Base-by-base conservation (phyloP, 2,888 invertebrate genomes). In the Drosophila neutralis region DNA sequence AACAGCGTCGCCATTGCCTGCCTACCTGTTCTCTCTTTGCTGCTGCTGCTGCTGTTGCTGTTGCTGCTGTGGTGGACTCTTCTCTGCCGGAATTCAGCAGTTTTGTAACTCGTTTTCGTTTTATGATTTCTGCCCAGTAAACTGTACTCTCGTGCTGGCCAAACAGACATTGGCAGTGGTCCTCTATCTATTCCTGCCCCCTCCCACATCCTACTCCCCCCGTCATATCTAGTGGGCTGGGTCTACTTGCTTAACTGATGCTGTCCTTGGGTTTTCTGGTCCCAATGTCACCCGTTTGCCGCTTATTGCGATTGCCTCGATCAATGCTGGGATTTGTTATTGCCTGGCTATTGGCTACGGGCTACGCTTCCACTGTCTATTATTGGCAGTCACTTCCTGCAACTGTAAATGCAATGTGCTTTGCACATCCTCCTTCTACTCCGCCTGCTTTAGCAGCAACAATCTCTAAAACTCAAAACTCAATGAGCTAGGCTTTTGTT, bases 61-160 rank as follows among this genome's bases (percentile, higher is more conserved):
- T 61, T 27, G n/a, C 24, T 45, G 18, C 54, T 36, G 13, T 45
- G 21, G 21, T 45, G 21, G 24, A 45, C 45, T 42, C 48, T 62
- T 24, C 81, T 63, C 68, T 73, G 78, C 68, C 76, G 83, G 87
- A 81, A 82, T 82, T 80, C 78, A 80, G 88, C 83, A 73, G 87
- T 78, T 86, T 77, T 88, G 85, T 88, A 86, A 86, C 85, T 86
- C 90, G 85, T 86, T 90, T 86, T 86, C 90, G 73, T 90, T 86
- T 86, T 86, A 86, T 86, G 85, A 86, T 88, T 84, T 86, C 63
- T 80, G 80, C 73, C 64, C 51, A 65, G 76, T 52, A 78, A 79
- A 80, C 82, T 81, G 84, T 77, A 83, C 80, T 70, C 35, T 35
- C 45, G 27, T 48, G 65, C 49, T 40, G 52, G 36, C 54, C 52